Evolutionary conservation across 1,140 invertebrate species (phyloP).

Genomic region (Lasioglossum baleicum): DNA sequence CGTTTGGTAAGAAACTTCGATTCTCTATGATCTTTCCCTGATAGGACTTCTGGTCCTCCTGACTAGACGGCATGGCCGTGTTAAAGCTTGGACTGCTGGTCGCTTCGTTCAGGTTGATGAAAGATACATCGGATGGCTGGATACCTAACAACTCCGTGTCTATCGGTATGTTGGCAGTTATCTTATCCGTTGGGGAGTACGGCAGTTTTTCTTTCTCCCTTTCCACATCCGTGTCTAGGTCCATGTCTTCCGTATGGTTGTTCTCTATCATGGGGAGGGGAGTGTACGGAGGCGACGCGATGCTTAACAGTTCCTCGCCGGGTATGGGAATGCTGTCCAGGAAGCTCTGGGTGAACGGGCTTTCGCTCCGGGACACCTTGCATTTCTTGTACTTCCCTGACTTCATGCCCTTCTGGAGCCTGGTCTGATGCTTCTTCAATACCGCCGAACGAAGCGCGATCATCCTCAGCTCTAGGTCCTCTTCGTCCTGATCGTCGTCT

Average conservation of each 20-base stretch:
- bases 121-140: slow-evolving; percentile 61
- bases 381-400: slow-evolving; percentile 40
- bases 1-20: slow-evolving; percentile 22
- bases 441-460: slow-evolving; percentile 75
- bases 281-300: slow-evolving; percentile 26
- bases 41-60: slow-evolving; percentile 19
- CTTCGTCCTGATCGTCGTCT: slow-evolving; percentile 68
- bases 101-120: slow-evolving; percentile 49
- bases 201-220: slow-evolving; percentile 69
- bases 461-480: slow-evolving; percentile 71
- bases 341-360: slow-evolving; percentile 72
- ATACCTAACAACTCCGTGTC: slow-evolving; percentile 55
- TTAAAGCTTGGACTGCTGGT: slow-evolving; percentile 34
- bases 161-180: slow-evolving; percentile 53
- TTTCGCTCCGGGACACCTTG: slow-evolving; percentile 54
- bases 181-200: slow-evolving; percentile 73
- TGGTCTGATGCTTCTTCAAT: slow-evolving; percentile 70
- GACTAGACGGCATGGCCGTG: slow-evolving; percentile 3
- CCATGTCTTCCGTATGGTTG: slow-evolving; percentile 74
- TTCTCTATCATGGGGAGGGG: slow-evolving; percentile 34
- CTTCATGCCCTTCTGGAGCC: slow-evolving; percentile 56
- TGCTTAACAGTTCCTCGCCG: slow-evolving; percentile 50
- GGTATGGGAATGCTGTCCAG: slow-evolving; percentile 61
- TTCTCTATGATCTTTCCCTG: slow-evolving; percentile 37
- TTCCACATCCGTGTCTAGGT: slow-evolving; percentile 75